Evolutionary conservation across 1,140 invertebrate genomes (phyloP).

Genomic region (Caenorhabditis inopinata): DNA sequence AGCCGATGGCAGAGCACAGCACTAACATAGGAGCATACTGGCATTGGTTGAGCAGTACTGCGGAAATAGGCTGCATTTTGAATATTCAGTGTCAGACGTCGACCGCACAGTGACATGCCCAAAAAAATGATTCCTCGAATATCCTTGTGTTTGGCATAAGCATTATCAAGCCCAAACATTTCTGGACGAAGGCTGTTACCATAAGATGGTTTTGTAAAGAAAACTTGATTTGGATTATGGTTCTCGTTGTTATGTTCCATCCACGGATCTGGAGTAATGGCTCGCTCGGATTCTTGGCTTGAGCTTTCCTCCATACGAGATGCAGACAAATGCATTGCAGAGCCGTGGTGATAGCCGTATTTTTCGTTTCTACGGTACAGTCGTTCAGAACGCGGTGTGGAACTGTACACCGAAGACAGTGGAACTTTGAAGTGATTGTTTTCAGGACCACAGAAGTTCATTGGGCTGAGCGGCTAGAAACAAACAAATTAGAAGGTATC

Average conservation of each 20-base stretch:
- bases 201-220: neutral
- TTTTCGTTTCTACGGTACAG: neutral
- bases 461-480: neutral
- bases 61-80: neutral
- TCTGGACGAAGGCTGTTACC: neutral
- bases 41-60: neutral
- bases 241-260: neutral
- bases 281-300: neutral
- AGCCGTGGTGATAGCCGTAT: neutral
- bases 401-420: neutral
- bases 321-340: neutral
- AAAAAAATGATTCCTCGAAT: slow-evolving; percentile 10
- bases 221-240: neutral
- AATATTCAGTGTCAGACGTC: neutral
- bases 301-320: neutral
- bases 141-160: slow-evolving; percentile 4
- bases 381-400: neutral
- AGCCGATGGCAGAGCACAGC: neutral
- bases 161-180: neutral
- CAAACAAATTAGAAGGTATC: neutral
- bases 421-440: neutral
- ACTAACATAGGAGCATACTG: neutral
- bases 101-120: neutral
- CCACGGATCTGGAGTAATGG: neutral
- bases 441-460: neutral